These are phyloP conservation scores for Petrocephalus zakoni DNA, from an alignment of 2,113 vertebrate species.

Conservation along the genomic window DNA sequence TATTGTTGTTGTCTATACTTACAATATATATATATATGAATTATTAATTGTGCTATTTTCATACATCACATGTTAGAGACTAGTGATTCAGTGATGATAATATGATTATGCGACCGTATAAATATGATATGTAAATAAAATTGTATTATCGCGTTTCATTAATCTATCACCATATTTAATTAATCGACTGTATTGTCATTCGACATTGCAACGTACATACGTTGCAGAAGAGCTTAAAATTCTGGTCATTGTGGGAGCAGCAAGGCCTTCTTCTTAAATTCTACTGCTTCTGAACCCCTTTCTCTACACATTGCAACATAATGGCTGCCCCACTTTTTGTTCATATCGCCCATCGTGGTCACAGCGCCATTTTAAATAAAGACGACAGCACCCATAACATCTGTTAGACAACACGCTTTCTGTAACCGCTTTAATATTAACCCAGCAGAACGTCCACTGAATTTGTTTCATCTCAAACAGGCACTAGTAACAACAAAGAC, in stretches of 20 bases:
- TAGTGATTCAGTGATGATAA: background rate
- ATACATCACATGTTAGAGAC: background rate
- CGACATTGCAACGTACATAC: background rate
- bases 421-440: background rate
- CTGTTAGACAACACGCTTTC: background rate
- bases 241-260: background rate
- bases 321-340: constrained; percentile 71
- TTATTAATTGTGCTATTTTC: background rate
- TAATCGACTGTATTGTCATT: background rate
- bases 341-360: constrained; percentile 66
- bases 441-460: constrained; percentile 29
- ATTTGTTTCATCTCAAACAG: constrained; percentile 29
- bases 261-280: background rate
- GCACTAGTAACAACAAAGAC: constrained; percentile 39
- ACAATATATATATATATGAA: background rate
- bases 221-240: background rate
- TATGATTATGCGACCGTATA: background rate
- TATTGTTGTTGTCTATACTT: background rate
- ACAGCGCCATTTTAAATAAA: constrained; percentile 77
- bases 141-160: background rate
- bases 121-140: background rate
- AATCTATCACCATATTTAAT: background rate
- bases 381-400: constrained; percentile 29
- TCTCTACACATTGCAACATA: constrained; percentile 52
- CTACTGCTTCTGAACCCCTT: background rate